phyloP scores from a whole-genome alignment of 2,113 vertebrate species.

The Chionodraco myersi region DNA sequence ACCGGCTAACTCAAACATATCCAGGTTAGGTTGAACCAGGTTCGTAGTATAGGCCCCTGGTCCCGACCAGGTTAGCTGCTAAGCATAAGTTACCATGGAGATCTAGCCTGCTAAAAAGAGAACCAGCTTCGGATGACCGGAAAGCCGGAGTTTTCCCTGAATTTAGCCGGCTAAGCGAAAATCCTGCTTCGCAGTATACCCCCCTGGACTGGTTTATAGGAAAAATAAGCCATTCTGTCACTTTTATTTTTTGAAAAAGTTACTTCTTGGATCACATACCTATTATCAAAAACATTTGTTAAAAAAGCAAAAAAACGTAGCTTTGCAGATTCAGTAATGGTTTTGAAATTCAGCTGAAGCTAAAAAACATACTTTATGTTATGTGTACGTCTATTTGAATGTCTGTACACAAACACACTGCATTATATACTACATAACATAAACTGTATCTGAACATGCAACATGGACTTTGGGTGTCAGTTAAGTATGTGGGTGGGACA shows the following conservation, averaged over 20 bases:
- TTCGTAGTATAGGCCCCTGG: no score
- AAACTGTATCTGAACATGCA: background rate
- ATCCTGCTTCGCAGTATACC: no score
- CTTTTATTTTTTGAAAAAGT: conserved; percentile 22
- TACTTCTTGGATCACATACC: conserved; percentile 30
- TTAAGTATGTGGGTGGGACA: background rate
- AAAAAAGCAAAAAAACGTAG: background rate
- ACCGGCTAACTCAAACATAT: no score
- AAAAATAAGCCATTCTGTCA: conserved; percentile 27
- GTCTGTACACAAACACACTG: background rate
- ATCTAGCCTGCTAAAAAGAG: no score
- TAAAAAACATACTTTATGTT: background rate
- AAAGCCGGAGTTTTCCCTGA: no score
- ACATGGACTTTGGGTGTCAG: background rate
- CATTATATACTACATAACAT: background rate
- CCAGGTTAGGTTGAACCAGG: no score
- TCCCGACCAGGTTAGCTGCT: no score
- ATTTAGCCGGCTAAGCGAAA: no score
- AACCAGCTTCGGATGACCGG: no score
- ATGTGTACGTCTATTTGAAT: background rate
- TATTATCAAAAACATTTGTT: conserved; percentile 38
- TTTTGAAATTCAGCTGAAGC: background rate
- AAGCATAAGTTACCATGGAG: no score
- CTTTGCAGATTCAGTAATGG: background rate
- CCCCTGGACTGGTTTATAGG: conserved; percentile 30